Percentiles rank a stretch among this genome's conserved stretches.
Conservation (phyloP, 2,888 invertebrate species). For the Drosophila borealis region DNA sequence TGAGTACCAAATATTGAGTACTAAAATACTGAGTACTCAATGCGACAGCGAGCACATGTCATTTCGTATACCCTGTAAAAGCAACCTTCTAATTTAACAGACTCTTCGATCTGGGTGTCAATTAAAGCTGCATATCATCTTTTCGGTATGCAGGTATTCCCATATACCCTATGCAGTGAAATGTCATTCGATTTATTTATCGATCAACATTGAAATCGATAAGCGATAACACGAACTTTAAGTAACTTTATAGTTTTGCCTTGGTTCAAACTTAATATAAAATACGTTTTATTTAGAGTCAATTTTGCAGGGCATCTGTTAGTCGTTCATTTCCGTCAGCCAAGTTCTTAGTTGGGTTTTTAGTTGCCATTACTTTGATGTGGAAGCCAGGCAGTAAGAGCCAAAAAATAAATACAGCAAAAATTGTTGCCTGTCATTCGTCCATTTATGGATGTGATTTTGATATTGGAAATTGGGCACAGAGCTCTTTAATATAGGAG, state of each 20-base stretch:
- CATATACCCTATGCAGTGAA: too few relatives aligned
- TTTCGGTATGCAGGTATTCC: too few relatives aligned
- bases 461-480: constrained; percentile 2
- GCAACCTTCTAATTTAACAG: neutral
- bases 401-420: constrained; percentile 47
- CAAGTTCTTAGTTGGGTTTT: constrained; percentile 32
- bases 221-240: too few relatives aligned
- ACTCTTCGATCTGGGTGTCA: neutral
- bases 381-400: constrained; percentile 16
- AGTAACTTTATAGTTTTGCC: too few relatives aligned
- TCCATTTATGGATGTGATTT: constrained; percentile 26
- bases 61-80: constrained; percentile 7
- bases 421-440: constrained; percentile 31
- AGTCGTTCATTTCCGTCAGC: constrained; percentile 9
- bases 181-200: too few relatives aligned
- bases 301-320: neutral
- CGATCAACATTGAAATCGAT: too few relatives aligned
- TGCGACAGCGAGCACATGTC: constrained; percentile 3
- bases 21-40: constrained; percentile 8
- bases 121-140: neutral
- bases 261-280: too few relatives aligned
- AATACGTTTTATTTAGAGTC: neutral
- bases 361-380: constrained; percentile 47
- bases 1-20: constrained; percentile 8
- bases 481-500: constrained; percentile 16